A percentile compares a stretch with the other conserved stretches of the same genome.
phyloP scores from a whole-genome alignment of 2,113 vertebrate genomes.

The Anoura caudifer region DNA sequence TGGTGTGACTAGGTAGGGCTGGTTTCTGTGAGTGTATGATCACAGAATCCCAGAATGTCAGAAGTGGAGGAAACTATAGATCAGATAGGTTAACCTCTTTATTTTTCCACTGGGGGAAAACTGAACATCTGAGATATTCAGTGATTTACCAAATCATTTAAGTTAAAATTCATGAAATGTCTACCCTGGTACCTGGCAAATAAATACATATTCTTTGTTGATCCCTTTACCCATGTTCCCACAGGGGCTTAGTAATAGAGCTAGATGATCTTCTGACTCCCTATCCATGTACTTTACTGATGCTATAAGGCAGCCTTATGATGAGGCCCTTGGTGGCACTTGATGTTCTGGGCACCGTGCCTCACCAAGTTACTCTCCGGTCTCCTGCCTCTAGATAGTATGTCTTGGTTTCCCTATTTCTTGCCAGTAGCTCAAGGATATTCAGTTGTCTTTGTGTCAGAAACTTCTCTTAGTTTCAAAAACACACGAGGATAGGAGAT shows the following conservation, averaged over 20 bases:
- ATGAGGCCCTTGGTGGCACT: background rate
- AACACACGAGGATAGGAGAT: background rate
- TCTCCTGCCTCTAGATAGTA: background rate
- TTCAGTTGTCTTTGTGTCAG: background rate
- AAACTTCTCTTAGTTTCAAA: constrained; percentile 13
- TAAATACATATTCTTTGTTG: background rate
- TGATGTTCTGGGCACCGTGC: background rate
- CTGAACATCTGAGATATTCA: background rate
- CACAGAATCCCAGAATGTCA: background rate
- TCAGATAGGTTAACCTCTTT: background rate
- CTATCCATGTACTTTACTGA: background rate
- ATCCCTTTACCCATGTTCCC: background rate
- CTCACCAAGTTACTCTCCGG: background rate
- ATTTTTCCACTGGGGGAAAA: constrained; percentile 4
- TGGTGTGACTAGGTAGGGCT: background rate
- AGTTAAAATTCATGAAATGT: background rate
- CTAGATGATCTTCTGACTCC: background rate
- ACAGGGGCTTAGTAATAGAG: background rate
- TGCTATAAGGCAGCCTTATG: background rate
- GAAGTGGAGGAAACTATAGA: background rate
- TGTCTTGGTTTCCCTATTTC: background rate
- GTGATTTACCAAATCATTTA: background rate
- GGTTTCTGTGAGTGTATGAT: background rate
- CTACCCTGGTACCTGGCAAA: background rate
- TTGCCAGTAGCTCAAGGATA: background rate